Evolutionary conservation across 64 coral and sea anemone genomes (phyloP).

Genomic region (Hydrozoanthus tunicans): DNA sequence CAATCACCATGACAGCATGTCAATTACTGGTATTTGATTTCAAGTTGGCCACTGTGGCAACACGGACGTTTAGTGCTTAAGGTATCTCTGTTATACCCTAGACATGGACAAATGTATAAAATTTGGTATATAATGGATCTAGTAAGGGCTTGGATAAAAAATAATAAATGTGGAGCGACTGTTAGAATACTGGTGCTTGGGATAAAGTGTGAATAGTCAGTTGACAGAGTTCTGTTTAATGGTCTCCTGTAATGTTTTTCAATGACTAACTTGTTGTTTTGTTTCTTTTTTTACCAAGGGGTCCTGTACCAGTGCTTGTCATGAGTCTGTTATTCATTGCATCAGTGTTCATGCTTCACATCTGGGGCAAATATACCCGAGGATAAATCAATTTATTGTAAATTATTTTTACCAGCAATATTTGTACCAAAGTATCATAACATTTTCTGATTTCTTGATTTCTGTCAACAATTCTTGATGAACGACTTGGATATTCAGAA

Average conservation of each 20-base stretch:
- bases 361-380: constrained; percentile 98
- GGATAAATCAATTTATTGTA: constrained; percentile 67
- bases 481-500: not conserved
- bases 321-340: constrained; percentile 98
- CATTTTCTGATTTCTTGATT: not conserved
- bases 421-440: not conserved
- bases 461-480: not conserved
- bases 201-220: too few relatives aligned
- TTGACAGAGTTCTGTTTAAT: not conserved
- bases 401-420: constrained; percentile 36
- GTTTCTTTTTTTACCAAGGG: constrained; percentile 62
- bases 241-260: not conserved
- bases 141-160: too few relatives aligned
- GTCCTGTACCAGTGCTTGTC: constrained; percentile 94
- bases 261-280: not conserved
- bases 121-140: too few relatives aligned
- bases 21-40: too few relatives aligned
- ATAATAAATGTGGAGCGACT: too few relatives aligned
- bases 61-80: too few relatives aligned
- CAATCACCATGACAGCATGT: too few relatives aligned
- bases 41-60: too few relatives aligned
- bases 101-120: too few relatives aligned
- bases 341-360: constrained; percentile 98
- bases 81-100: too few relatives aligned
- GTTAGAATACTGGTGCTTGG: too few relatives aligned